A percentile compares a stretch with the other conserved stretches of the same genome.
These are phyloP conservation scores for Todus mexicanus DNA, from an alignment of 2,797 vertebrate genomes.

Conservation along the genomic window DNA sequence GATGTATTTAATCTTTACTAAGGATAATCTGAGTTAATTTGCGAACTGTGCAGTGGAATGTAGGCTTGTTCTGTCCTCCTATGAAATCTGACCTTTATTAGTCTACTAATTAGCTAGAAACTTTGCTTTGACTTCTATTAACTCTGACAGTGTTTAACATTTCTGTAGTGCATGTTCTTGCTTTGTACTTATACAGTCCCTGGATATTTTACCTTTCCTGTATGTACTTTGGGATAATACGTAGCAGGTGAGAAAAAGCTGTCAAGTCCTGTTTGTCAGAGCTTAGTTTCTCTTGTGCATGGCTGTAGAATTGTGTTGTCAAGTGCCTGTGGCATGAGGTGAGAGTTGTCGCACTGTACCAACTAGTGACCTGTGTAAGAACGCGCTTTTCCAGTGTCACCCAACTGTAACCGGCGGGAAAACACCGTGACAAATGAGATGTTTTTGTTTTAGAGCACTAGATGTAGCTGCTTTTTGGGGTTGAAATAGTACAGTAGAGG, in stretches of 20 bases:
- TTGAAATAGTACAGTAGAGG: neutral
- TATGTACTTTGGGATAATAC: slow-evolving; percentile 58
- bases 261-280: slow-evolving; percentile 45
- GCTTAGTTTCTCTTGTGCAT: slow-evolving; percentile 62
- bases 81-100: neutral
- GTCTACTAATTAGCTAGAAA: slow-evolving; percentile 24
- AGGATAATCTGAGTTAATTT: neutral
- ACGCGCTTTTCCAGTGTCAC: neutral
- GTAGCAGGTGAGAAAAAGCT: slow-evolving; percentile 53
- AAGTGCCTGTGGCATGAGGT: slow-evolving; percentile 65
- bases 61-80: neutral
- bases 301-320: slow-evolving; percentile 61
- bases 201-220: slow-evolving; percentile 62
- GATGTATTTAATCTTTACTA: neutral
- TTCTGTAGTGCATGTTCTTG: slow-evolving; percentile 69
- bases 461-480: neutral
- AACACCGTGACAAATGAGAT: neutral
- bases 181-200: slow-evolving; percentile 65
- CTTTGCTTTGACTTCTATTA: slow-evolving; percentile 39
- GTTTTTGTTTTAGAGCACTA: neutral
- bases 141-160: slow-evolving; percentile 47
- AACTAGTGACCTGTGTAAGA: neutral
- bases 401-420: neutral
- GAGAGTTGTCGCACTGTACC: slow-evolving; percentile 29
- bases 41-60: neutral